Conservation (phyloP, 2,888 invertebrate genomes). For the Polia nebulosa region DNA sequence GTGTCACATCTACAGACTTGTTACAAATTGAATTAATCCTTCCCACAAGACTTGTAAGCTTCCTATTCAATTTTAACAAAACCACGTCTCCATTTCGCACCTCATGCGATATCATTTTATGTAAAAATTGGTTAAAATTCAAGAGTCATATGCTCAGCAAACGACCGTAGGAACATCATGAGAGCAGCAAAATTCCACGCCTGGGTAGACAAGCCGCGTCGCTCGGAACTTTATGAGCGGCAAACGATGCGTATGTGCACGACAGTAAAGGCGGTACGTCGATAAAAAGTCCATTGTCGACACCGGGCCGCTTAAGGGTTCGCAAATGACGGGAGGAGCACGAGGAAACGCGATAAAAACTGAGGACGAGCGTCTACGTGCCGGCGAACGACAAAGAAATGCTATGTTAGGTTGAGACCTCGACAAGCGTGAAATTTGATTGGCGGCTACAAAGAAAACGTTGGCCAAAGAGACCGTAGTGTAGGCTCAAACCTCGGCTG, state of each 20-base stretch:
- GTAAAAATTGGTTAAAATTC: slow-evolving; percentile 68
- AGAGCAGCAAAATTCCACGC: slow-evolving; percentile 75
- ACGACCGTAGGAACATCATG: slow-evolving; percentile 71
- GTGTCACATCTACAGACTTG: background rate
- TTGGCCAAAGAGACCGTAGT: slow-evolving; percentile 62
- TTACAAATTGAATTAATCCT: slow-evolving; percentile 33
- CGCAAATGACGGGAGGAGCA: slow-evolving; percentile 84
- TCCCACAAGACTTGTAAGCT: slow-evolving; percentile 8
- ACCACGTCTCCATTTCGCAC: slow-evolving; percentile 46
- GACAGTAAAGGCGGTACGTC: slow-evolving; percentile 80
- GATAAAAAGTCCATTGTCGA: slow-evolving; percentile 87
- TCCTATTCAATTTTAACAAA: slow-evolving; percentile 35
- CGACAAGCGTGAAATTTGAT: slow-evolving; percentile 83
- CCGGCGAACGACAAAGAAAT: slow-evolving; percentile 77
- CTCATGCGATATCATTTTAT: slow-evolving; percentile 53
- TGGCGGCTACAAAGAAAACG: slow-evolving; percentile 74
- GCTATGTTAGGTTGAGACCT: slow-evolving; percentile 74
- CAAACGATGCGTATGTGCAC: slow-evolving; percentile 83
- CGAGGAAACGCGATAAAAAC: slow-evolving; percentile 85
- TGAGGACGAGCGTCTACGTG: slow-evolving; percentile 75
- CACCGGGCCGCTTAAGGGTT: slow-evolving; percentile 82
- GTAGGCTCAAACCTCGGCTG: slow-evolving; percentile 50
- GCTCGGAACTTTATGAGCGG: slow-evolving; percentile 81
- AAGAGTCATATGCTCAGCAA: slow-evolving; percentile 68
- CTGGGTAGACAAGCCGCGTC: slow-evolving; percentile 74